These are phyloP conservation scores for Blastomussa wellsi DNA, from an alignment of 92 coral and sea anemone genomes.

Conservation along the genomic window DNA sequence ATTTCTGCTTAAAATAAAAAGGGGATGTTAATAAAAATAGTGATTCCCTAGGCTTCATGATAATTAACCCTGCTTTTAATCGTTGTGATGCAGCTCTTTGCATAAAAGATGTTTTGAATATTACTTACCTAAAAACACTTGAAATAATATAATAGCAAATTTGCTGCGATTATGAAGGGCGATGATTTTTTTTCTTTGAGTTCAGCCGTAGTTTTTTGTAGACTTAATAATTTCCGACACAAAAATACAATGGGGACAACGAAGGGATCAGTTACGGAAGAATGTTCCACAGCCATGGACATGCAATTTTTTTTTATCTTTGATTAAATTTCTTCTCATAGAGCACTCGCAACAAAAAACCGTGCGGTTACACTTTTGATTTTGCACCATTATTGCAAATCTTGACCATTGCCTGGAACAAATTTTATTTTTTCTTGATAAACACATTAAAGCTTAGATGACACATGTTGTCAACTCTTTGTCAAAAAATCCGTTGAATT, in stretches of 20 bases:
- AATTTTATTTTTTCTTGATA: conserved; percentile 63
- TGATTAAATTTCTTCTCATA: conserved; percentile 26
- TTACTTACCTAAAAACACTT: conserved; percentile 22
- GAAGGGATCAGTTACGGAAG: conserved; percentile 46
- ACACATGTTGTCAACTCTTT: conserved; percentile 70
- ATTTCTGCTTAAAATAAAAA: neutral
- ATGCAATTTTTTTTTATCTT: conserved; percentile 27
- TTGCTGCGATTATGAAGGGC: conserved; percentile 5
- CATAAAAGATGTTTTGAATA: neutral
- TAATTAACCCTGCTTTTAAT: neutral
- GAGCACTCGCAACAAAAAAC: conserved; percentile 1
- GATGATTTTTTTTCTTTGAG: conserved; percentile 5
- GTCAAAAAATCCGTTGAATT: conserved; percentile 49
- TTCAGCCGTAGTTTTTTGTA: conserved; percentile 1
- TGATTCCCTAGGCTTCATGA: neutral
- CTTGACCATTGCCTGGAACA: conserved; percentile 29
- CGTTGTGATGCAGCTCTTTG: neutral
- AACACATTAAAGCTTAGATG: conserved; percentile 69
- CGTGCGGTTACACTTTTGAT: neutral
- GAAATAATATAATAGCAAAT: conserved; percentile 8
- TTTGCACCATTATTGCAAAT: neutral
- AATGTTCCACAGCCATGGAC: conserved; percentile 7
- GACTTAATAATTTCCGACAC: conserved; percentile 45
- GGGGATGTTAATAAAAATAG: neutral
- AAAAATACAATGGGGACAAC: conserved; percentile 27